Evolutionary conservation across 2,113 vertebrate genomes (phyloP).

Genomic region (Centropus unirufus): DNA sequence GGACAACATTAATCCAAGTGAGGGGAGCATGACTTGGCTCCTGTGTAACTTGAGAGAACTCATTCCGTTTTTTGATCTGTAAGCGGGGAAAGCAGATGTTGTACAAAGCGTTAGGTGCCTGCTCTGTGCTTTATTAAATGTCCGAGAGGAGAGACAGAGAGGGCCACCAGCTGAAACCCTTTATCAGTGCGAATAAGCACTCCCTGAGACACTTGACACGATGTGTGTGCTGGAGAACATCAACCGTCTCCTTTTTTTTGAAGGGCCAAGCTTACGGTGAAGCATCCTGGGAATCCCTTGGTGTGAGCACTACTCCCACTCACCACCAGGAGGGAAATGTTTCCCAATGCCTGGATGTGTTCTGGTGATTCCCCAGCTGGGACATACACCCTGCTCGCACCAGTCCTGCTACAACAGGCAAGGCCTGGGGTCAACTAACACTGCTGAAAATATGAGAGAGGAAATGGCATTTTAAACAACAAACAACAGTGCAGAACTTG

Average conservation of each 20-base stretch:
- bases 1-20: not conserved
- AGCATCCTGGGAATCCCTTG: not conserved
- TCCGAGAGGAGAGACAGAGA: not conserved
- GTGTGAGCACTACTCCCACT: not conserved
- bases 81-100: not conserved
- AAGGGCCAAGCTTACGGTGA: not conserved
- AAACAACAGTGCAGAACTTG: not conserved
- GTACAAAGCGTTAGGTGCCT: not conserved
- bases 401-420: not conserved
- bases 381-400: not conserved
- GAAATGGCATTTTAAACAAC: not conserved
- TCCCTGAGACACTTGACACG: not conserved
- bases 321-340: not conserved
- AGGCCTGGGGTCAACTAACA: not conserved
- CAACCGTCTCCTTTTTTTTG: not conserved
- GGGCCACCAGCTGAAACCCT: not conserved
- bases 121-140: not conserved
- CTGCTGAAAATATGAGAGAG: not conserved
- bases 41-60: not conserved
- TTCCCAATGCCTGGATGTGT: not conserved
- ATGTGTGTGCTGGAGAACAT: not conserved
- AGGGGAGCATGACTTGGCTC: not conserved
- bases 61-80: not conserved
- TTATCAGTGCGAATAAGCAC: not conserved
- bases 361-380: not conserved